Percentiles rank a stretch among this genome's conserved stretches.
Conservation (phyloP, 2,888 invertebrate species). For the Oscheius sp. region DNA sequence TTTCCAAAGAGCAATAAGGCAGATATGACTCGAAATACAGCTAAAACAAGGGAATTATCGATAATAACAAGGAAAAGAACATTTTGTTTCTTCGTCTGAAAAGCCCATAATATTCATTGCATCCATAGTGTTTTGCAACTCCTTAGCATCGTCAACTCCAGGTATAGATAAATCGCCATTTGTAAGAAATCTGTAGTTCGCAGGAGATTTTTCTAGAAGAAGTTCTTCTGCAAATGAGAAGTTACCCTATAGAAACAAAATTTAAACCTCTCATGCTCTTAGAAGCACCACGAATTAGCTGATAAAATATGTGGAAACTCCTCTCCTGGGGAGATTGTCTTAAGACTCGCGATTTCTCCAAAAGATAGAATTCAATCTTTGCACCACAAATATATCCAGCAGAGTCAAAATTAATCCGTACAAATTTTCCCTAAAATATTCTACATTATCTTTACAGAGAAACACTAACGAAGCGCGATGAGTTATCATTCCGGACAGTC, state of each 20-base stretch:
- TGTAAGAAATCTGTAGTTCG: conserved; percentile 90
- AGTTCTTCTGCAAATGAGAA: conserved; percentile 76
- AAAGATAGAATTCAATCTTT: conserved; percentile 97
- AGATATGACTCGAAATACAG: conserved; percentile 83
- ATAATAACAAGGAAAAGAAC: too few relatives aligned
- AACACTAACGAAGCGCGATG: conserved; percentile 94
- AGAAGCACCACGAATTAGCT: conserved; percentile 89
- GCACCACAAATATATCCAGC: conserved; percentile 99
- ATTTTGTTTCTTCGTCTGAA: conserved; percentile 88
- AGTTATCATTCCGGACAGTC: conserved; percentile 99
- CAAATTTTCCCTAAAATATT: conserved; percentile 87
- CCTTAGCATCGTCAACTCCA: conserved; percentile 88
- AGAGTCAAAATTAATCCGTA: conserved; percentile 98
- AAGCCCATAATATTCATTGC: conserved; percentile 99
- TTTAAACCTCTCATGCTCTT: conserved; percentile 77
- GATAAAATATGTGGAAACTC: conserved; percentile 99
- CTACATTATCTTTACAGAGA: neutral
- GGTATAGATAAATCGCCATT: conserved; percentile 85
- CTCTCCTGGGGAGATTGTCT: conserved; percentile 96
- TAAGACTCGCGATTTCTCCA: conserved; percentile 98
- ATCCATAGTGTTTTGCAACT: conserved; percentile 91
- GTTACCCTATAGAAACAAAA: neutral
- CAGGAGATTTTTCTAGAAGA: conserved; percentile 91
- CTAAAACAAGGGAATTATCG: too few relatives aligned
- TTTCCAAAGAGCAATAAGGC: conserved; percentile 95